These are phyloP conservation scores for Anthoptus insignis DNA, from an alignment of 2,888 invertebrate species.

Conservation along the genomic window DNA sequence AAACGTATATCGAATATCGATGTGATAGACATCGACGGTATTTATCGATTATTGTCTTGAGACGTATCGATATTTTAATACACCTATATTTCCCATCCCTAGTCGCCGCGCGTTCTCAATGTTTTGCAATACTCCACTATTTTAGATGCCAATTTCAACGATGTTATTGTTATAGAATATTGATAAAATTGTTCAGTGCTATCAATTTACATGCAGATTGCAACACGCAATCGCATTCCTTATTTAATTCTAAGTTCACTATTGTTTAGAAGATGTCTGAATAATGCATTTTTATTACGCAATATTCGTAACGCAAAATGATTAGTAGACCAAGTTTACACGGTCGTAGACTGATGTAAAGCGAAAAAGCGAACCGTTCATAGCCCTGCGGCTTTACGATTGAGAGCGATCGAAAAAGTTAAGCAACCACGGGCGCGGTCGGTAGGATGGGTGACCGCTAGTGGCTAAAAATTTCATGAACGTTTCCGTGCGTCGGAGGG, in stretches of 20 bases:
- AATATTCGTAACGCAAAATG: conserved; percentile 1
- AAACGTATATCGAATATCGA: no score
- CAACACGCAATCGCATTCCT: conserved; percentile 34
- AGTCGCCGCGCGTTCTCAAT: conserved; percentile 61
- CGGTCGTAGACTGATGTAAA: no score
- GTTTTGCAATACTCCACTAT: conserved; percentile 77
- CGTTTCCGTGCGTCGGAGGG: no score
- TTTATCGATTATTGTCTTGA: no score
- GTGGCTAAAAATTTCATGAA: no score
- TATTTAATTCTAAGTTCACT: conserved; percentile 26
- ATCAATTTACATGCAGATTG: conserved; percentile 41
- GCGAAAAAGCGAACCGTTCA: no score
- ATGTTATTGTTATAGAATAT: conserved; percentile 44
- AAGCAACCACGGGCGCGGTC: conserved; percentile 23
- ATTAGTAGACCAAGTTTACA: neutral
- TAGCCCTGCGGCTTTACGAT: no score
- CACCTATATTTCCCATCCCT: no score
- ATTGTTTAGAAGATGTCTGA: conserved; percentile 20
- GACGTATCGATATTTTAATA: no score
- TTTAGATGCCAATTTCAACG: conserved; percentile 53
- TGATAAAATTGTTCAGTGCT: conserved; percentile 38
- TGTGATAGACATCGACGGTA: no score
- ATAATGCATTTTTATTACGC: conserved; percentile 9
- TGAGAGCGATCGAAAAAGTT: no score
- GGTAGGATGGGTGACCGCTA: no score